Percentiles rank a stretch among this genome's conserved stretches.
phyloP scores from a whole-genome alignment of 2,797 vertebrate genomes.

The Manis javanica region DNA sequence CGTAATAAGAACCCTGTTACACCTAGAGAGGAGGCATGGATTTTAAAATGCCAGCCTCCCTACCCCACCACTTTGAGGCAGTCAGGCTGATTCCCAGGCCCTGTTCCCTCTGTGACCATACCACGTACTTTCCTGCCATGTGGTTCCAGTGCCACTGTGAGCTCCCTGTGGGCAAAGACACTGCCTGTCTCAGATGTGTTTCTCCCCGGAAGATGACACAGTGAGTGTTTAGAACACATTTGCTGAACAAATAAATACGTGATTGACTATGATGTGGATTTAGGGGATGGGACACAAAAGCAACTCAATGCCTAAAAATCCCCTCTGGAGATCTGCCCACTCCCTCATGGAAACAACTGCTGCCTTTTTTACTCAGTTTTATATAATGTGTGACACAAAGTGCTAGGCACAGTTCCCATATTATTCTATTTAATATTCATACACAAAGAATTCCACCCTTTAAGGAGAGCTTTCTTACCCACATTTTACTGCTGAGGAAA shows the following conservation, averaged over 20 bases:
- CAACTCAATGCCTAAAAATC: neutral
- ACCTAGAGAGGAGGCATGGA: neutral
- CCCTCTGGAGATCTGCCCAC: neutral
- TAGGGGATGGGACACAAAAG: neutral
- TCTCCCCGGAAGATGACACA: neutral
- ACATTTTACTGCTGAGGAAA: neutral
- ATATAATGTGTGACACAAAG: neutral
- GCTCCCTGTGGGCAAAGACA: neutral
- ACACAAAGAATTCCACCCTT: neutral
- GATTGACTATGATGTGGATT: neutral
- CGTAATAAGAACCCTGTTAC: neutral
- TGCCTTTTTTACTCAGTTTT: neutral
- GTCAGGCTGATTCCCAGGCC: neutral
- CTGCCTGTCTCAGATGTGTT: neutral
- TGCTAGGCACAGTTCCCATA: neutral
- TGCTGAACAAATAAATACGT: neutral
- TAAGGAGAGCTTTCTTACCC: neutral
- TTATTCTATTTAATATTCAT: neutral
- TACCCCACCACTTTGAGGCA: neutral
- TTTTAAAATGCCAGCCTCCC: neutral
- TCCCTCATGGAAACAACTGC: neutral
- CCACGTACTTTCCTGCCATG: neutral
- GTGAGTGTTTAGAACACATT: neutral
- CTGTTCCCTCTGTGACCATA: neutral
- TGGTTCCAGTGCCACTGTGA: neutral